These are phyloP conservation scores for Myotis vivesi DNA, from an alignment of 2,797 vertebrate genomes.

Conservation along the genomic window DNA sequence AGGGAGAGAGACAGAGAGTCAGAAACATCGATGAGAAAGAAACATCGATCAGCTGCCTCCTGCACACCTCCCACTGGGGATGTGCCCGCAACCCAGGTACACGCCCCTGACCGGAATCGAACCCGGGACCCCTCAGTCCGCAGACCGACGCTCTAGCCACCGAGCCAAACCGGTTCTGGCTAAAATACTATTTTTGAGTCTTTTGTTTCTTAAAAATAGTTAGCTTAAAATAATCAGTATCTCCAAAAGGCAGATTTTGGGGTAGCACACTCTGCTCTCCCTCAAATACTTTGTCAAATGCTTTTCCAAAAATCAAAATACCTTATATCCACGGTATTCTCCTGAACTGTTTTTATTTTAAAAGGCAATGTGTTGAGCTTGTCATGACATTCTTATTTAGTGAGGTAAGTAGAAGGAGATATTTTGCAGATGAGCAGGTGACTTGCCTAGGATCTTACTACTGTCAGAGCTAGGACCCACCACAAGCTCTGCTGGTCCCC, in stretches of 20 bases:
- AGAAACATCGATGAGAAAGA: too few species aligned
- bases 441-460: not conserved
- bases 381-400: not conserved
- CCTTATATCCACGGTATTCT: not conserved
- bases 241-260: not conserved
- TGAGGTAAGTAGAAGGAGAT: not conserved
- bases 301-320: conserved; percentile 24
- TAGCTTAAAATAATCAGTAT: not conserved
- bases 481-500: not conserved
- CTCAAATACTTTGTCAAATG: not conserved
- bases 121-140: too few species aligned
- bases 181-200: not conserved
- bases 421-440: not conserved
- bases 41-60: too few species aligned
- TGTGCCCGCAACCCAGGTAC: too few species aligned
- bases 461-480: not conserved
- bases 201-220: not conserved
- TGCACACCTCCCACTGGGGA: too few species aligned
- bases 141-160: too few species aligned
- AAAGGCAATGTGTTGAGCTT: conserved; percentile 29
- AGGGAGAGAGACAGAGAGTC: too few species aligned
- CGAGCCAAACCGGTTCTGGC: too few species aligned
- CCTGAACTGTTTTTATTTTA: conserved; percentile 20
- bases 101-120: too few species aligned
- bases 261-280: not conserved